These are phyloP conservation scores for Teinopalpus imperialis DNA, from an alignment of 2,888 invertebrate species.

Conservation along the genomic window DNA sequence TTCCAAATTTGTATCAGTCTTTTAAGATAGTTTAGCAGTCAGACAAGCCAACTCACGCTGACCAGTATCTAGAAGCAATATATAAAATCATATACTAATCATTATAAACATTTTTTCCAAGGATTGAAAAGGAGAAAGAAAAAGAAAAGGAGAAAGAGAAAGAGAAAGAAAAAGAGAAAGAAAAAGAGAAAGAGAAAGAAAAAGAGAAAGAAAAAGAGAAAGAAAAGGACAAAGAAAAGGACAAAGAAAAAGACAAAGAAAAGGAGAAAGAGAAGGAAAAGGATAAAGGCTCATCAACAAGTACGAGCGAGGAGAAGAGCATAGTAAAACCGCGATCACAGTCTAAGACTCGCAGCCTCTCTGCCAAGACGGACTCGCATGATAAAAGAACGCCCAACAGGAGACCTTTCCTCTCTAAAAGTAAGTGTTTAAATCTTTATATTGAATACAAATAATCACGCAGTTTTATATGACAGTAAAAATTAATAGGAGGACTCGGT, in stretches of 20 bases:
- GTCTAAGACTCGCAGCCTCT: slow-evolving; percentile 60
- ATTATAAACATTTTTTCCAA: slow-evolving; percentile 6
- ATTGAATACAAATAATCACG: too few relatives aligned
- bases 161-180: slow-evolving; percentile 43
- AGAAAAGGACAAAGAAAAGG: slow-evolving; percentile 47
- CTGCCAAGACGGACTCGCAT: slow-evolving; percentile 53
- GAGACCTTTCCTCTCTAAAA: slow-evolving; percentile 59
- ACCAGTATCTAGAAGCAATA: too few relatives aligned
- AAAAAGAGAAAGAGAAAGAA: slow-evolving; percentile 34
- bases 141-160: slow-evolving; percentile 41
- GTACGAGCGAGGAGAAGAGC: slow-evolving; percentile 60
- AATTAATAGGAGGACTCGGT: too few relatives aligned
- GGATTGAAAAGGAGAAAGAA: slow-evolving; percentile 37
- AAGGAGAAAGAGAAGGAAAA: slow-evolving; percentile 39
- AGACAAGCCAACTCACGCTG: too few relatives aligned
- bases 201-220: slow-evolving; percentile 43
- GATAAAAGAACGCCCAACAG: slow-evolving; percentile 64
- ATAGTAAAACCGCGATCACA: slow-evolving; percentile 60
- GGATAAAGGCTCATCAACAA: slow-evolving; percentile 38
- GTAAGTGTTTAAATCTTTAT: too few relatives aligned
- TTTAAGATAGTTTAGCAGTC: too few relatives aligned
- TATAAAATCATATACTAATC: too few relatives aligned
- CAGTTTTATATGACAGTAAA: too few relatives aligned
- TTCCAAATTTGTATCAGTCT: too few relatives aligned
- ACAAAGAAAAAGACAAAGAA: slow-evolving; percentile 44